Percentiles rank a stretch among this genome's conserved stretches.
These are phyloP conservation scores for Biston stratarius DNA, from an alignment of 2,888 invertebrate genomes.

Conservation along the genomic window DNA sequence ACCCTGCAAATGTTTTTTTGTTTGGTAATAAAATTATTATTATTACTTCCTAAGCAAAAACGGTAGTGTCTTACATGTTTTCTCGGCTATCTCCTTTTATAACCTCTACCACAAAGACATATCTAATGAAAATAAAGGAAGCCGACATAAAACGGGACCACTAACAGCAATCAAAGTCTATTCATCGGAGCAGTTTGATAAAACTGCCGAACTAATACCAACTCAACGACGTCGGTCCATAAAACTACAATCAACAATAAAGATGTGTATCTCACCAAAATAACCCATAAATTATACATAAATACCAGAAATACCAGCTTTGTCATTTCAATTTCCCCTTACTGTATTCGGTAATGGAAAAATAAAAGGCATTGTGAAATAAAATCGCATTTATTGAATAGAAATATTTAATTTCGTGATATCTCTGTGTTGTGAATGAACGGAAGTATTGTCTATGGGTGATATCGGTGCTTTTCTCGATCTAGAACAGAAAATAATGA, in stretches of 20 bases:
- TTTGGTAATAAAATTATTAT: too few species aligned
- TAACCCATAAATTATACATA: conserved; percentile 71
- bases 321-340: conserved; percentile 66
- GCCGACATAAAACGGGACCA: conserved; percentile 10
- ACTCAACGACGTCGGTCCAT: conserved; percentile 48
- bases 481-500: too few species aligned
- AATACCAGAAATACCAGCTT: conserved; percentile 55
- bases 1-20: too few species aligned
- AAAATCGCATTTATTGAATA: conserved; percentile 76
- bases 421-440: conserved; percentile 67
- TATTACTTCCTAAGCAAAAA: too few species aligned
- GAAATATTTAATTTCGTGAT: conserved; percentile 66
- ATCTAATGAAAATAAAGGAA: conserved; percentile 21
- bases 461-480: neutral
- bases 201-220: conserved; percentile 36
- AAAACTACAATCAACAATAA: conserved; percentile 70
- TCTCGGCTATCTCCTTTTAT: neutral
- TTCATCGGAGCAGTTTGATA: conserved; percentile 21
- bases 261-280: conserved; percentile 74
- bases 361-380: conserved; percentile 71
- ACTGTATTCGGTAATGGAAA: conserved; percentile 73
- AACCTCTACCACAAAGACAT: neutral
- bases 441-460: conserved; percentile 63
- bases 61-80: too few species aligned
- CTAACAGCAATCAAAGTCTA: conserved; percentile 25